phyloP scores from a whole-genome alignment of 2,797 vertebrate genomes.

The Poliocrania exsul region DNA sequence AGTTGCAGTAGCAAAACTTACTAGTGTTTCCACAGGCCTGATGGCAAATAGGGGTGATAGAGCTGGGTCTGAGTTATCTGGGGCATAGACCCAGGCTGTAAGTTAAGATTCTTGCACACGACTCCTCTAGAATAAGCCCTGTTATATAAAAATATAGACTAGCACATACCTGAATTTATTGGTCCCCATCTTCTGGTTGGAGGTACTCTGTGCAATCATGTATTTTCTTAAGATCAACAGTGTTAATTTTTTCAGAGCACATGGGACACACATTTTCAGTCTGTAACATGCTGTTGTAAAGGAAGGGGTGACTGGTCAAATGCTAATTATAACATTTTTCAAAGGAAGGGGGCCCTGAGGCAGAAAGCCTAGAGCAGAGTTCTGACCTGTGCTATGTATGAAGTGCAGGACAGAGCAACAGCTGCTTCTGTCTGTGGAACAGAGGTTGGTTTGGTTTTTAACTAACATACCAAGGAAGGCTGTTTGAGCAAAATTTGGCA shows the following conservation, averaged over 20 bases:
- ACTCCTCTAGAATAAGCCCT: neutral
- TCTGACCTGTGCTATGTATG: neutral
- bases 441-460: neutral
- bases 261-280: conserved; percentile 89
- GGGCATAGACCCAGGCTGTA: neutral
- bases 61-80: neutral
- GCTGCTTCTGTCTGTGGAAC: neutral
- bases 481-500: neutral
- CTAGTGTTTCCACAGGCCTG: neutral
- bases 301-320: neutral
- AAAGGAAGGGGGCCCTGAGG: neutral
- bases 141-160: neutral
- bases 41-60: accelerated
- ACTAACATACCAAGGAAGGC: accelerated
- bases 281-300: conserved; percentile 85
- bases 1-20: neutral
- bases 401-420: neutral
- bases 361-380: neutral
- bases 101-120: neutral
- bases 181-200: conserved; percentile 77
- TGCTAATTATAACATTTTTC: neutral
- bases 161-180: conserved; percentile 57
- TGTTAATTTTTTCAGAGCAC: conserved; percentile 87
- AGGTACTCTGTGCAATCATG: conserved; percentile 85
- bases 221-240: conserved; percentile 81